Conservation (phyloP, 2,888 invertebrate species). For the Rhagophthalmus giganteus region DNA sequence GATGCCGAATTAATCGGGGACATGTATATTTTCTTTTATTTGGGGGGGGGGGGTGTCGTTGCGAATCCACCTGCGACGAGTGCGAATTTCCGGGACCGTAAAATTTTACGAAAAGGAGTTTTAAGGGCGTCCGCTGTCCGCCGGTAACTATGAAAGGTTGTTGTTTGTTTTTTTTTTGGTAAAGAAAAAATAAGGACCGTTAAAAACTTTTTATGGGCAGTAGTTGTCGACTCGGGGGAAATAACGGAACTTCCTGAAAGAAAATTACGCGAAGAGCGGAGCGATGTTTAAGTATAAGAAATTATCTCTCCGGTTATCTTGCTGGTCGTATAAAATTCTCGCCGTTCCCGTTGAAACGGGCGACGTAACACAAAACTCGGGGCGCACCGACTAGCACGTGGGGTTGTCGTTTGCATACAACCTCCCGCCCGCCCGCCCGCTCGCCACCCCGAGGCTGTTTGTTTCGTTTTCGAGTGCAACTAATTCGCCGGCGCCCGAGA, state of each 20-base stretch:
- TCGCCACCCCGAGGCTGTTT: conserved; percentile 4
- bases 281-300: conserved; percentile 27
- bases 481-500: conserved; percentile 14
- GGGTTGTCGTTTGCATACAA: conserved; percentile 14
- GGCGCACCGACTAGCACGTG: conserved; percentile 2
- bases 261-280: conserved; percentile 20
- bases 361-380: not conserved
- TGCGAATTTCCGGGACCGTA: not conserved
- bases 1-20: no score
- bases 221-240: conserved; percentile 24
- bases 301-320: conserved; percentile 18
- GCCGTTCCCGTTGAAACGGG: conserved; percentile 5
- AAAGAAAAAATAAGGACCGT: conserved; percentile 15
- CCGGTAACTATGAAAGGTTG: conserved; percentile 3
- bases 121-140: conserved; percentile 4
- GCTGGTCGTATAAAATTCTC: conserved; percentile 2
- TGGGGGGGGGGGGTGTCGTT: not conserved
- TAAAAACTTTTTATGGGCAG: conserved; percentile 28
- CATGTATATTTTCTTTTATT: not conserved
- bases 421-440: no score
- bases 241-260: conserved; percentile 25
- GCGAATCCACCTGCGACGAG: not conserved
- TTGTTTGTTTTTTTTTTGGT: conserved; percentile 23
- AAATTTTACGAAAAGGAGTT: not conserved
- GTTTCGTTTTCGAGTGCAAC: conserved; percentile 13